Evolutionary conservation across 2,888 invertebrate genomes (phyloP).

Genomic region (Diaphora mendica): DNA sequence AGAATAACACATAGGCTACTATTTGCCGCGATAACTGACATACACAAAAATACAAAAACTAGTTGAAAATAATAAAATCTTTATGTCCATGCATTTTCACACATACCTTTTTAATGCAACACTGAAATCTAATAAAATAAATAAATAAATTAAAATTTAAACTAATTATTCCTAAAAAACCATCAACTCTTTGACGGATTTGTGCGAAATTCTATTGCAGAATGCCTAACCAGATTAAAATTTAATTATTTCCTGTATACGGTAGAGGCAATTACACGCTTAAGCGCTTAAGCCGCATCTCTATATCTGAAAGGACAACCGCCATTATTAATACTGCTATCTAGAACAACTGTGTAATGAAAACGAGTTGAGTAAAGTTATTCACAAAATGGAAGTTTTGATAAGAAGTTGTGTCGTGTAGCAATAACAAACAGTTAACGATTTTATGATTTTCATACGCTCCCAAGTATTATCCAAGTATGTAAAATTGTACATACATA

Average conservation of each 20-base stretch:
- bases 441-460: too few relatives aligned
- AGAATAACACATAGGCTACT: too few relatives aligned
- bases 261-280: neutral
- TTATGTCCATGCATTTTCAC: too few relatives aligned
- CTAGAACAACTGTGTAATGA: neutral
- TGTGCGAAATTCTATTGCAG: neutral
- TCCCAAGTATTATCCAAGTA: too few relatives aligned
- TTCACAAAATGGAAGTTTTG: neutral
- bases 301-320: neutral
- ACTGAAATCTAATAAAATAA: neutral
- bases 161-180: neutral
- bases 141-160: too few relatives aligned
- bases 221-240: neutral
- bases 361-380: neutral
- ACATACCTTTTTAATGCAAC: too few relatives aligned
- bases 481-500: too few relatives aligned
- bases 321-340: neutral
- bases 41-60: too few relatives aligned
- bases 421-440: too few relatives aligned
- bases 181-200: neutral
- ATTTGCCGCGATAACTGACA: too few relatives aligned
- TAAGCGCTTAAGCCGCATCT: neutral
- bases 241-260: constrained; percentile 6
- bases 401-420: neutral
- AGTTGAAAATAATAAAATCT: too few relatives aligned